phyloP scores from a whole-genome alignment of 92 coral and sea anemone species.

The Phenganax marumi region DNA sequence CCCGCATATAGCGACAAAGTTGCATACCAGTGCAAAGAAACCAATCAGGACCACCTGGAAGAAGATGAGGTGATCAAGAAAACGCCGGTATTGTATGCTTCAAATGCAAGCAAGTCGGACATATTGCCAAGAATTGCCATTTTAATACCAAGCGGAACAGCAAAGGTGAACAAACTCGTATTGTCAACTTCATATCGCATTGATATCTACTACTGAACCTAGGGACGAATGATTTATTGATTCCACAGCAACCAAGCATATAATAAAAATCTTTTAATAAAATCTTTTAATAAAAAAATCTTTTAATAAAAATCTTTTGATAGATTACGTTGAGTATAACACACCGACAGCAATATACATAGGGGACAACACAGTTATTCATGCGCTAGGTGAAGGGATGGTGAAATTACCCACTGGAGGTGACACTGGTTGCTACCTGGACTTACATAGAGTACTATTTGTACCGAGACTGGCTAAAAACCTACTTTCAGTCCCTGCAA shows the following conservation, averaged over 20 bases:
- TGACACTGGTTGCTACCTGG: too few species aligned
- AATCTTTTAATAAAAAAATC: too few species aligned
- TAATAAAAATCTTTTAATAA: too few species aligned
- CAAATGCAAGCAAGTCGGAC: too few species aligned
- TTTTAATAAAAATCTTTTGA: slow-evolving; percentile 49
- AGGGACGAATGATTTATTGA: slow-evolving; percentile 63
- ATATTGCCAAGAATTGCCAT: slow-evolving; percentile 46
- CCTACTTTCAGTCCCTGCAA: too few species aligned
- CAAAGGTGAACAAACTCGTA: slow-evolving; percentile 42
- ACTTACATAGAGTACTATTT: slow-evolving; percentile 38
- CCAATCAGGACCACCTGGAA: too few species aligned
- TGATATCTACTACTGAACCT: slow-evolving; percentile 52
- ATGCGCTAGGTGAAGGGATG: too few species aligned
- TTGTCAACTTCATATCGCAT: slow-evolving; percentile 51
- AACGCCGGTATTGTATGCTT: too few species aligned
- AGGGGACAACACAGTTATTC: slow-evolving; percentile 30
- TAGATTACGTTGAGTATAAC: slow-evolving; percentile 19
- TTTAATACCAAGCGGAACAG: slow-evolving; percentile 34
- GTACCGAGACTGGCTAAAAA: slow-evolving; percentile 36
- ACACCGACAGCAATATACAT: slow-evolving; percentile 33
- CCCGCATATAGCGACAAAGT: too few species aligned
- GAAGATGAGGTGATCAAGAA: too few species aligned
- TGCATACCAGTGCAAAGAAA: too few species aligned
- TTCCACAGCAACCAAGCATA: slow-evolving; percentile 75
- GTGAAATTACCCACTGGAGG: too few species aligned